phyloP scores from a whole-genome alignment of 2,113 vertebrate genomes.

The Taxidea taxus region DNA sequence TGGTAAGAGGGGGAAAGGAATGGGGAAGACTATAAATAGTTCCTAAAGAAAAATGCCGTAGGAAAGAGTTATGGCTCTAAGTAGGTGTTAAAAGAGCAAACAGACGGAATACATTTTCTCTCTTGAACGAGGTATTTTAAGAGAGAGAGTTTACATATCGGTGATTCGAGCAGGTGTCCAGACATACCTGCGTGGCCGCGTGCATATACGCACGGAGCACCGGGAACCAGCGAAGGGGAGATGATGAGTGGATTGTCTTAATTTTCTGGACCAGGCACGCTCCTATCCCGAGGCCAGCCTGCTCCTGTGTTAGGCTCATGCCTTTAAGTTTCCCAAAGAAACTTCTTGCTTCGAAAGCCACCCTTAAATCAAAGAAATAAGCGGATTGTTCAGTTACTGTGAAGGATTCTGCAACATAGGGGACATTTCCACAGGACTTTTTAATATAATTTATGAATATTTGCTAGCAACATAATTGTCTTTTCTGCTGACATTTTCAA shows the following conservation, averaged over 20 bases:
- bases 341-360: constrained; percentile 61
- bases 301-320: neutral
- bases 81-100: constrained; percentile 24
- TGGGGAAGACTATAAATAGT: constrained; percentile 67
- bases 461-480: constrained; percentile 88
- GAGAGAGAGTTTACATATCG: constrained; percentile 34
- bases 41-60: constrained; percentile 56
- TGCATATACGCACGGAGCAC: accelerated
- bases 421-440: constrained; percentile 86
- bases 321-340: constrained; percentile 64
- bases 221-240: no score
- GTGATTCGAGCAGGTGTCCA: neutral
- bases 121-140: constrained; percentile 58
- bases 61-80: constrained; percentile 54
- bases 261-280: constrained; percentile 22
- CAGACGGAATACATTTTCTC: constrained; percentile 51
- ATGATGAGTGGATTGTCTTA: neutral
- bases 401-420: constrained; percentile 81
- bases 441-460: constrained; percentile 91
- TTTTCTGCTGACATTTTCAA: constrained; percentile 98
- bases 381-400: constrained; percentile 74
- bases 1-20: constrained; percentile 56
- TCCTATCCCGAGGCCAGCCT: constrained; percentile 46
- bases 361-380: constrained; percentile 80
- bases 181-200: neutral